Evolutionary conservation across 2,113 vertebrate genomes (phyloP).

Genomic region (Lanius collurio): DNA sequence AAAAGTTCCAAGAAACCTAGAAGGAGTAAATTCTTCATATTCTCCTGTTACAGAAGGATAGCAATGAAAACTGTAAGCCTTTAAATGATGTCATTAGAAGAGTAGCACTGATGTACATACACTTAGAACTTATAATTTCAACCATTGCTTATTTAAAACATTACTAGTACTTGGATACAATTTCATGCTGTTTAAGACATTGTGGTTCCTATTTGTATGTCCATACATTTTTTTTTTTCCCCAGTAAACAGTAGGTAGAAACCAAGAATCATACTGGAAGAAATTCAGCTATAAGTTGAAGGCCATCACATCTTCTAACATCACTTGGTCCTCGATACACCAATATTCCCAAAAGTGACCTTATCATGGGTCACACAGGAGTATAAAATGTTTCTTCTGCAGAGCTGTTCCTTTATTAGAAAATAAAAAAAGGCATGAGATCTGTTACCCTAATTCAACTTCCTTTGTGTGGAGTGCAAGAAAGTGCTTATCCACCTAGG

Average conservation of each 20-base stretch:
- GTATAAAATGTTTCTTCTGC: neutral
- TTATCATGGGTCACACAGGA: neutral
- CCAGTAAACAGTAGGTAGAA: neutral
- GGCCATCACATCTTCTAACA: neutral
- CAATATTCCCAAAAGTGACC: neutral
- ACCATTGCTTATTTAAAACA: neutral
- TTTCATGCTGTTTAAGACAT: neutral
- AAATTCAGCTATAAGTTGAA: neutral
- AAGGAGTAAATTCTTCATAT: neutral
- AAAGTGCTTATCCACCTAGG: neutral
- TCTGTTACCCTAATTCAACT: neutral
- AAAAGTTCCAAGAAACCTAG: neutral
- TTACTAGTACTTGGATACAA: neutral
- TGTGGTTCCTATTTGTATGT: neutral
- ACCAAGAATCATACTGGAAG: neutral
- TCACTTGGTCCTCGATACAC: accelerated
- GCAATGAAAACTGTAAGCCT: neutral
- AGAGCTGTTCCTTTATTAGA: neutral
- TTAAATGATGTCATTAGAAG: neutral
- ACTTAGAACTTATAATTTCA: neutral
- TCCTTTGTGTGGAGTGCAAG: neutral
- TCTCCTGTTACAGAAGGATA: neutral
- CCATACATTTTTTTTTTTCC: neutral
- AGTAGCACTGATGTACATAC: neutral
- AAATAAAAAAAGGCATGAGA: neutral